A percentile compares a stretch with the other conserved stretches of the same genome.
Evolutionary conservation across 2,113 vertebrate genomes (phyloP).

Genomic region (Callaeas wilsoni): DNA sequence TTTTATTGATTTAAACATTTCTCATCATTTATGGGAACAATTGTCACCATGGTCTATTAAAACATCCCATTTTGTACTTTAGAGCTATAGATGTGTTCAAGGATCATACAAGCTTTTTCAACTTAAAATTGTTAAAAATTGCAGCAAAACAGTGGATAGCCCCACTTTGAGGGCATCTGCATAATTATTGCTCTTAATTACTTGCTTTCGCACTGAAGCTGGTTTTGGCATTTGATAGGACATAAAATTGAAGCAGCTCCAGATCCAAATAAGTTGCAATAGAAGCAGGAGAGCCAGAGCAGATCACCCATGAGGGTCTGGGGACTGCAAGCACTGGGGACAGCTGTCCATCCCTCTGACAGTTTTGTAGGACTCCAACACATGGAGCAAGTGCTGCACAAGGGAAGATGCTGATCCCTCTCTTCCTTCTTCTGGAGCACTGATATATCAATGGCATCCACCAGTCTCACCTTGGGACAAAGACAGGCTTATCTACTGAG

Average conservation of each 20-base stretch:
- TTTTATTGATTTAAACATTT: conserved; percentile 60
- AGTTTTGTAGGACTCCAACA: neutral
- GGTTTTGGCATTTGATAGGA: neutral
- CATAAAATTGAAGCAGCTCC: neutral
- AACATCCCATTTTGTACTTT: neutral
- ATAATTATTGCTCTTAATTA: neutral
- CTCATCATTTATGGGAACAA: conserved; percentile 34
- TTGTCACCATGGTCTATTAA: neutral
- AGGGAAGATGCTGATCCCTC: neutral
- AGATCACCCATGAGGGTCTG: accelerated
- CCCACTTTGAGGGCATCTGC: neutral
- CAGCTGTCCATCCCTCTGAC: neutral
- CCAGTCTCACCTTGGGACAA: neutral
- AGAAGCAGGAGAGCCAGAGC: neutral
- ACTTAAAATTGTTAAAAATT: neutral
- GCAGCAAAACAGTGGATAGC: neutral
- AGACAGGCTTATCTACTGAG: neutral
- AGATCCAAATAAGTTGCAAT: neutral
- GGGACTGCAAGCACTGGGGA: neutral
- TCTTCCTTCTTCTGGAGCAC: neutral
- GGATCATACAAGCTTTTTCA: neutral
- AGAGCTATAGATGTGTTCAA: neutral
- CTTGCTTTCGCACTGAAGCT: neutral
- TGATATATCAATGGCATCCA: neutral
- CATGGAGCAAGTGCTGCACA: neutral